These are phyloP conservation scores for Carcinoscorpius rotundicauda DNA, from an alignment of 1,140 invertebrate genomes.

Conservation along the genomic window DNA sequence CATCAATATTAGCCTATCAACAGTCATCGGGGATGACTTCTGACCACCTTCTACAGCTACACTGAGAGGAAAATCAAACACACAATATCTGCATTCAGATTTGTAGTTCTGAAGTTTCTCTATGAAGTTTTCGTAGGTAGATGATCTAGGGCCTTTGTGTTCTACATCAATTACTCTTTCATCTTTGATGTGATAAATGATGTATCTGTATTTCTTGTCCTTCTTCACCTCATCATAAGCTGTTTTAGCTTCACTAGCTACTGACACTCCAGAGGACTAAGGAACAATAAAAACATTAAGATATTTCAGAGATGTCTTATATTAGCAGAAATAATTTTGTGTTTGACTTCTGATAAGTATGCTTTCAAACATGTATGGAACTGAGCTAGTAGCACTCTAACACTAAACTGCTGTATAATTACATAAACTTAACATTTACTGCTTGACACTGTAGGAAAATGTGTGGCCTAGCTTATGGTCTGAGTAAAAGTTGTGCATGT, in stretches of 20 bases:
- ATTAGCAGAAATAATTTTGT: no score
- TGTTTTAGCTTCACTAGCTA: slow-evolving; percentile 84
- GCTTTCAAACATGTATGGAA: no score
- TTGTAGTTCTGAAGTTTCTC: slow-evolving; percentile 79
- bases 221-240: slow-evolving; percentile 95
- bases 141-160: slow-evolving; percentile 51
- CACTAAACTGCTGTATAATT: no score
- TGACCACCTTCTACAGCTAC: slow-evolving; percentile 26
- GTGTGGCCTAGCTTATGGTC: no score
- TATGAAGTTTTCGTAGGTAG: slow-evolving; percentile 78
- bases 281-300: slow-evolving; percentile 28
- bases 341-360: no score
- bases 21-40: slow-evolving; percentile 26
- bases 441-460: no score
- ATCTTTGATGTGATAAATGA: slow-evolving; percentile 88
- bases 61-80: slow-evolving; percentile 62
- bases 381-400: no score
- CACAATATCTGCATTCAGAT: slow-evolving; percentile 63
- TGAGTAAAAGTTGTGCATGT: no score
- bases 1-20: slow-evolving; percentile 72
- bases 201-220: slow-evolving; percentile 92
- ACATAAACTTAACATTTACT: no score
- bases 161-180: slow-evolving; percentile 50
- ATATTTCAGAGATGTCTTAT: no score
- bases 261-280: slow-evolving; percentile 89